Percentiles rank a stretch among this genome's conserved stretches.
Conservation (phyloP, 2,113 vertebrate species). For the Cercopithecus mona region DNA sequence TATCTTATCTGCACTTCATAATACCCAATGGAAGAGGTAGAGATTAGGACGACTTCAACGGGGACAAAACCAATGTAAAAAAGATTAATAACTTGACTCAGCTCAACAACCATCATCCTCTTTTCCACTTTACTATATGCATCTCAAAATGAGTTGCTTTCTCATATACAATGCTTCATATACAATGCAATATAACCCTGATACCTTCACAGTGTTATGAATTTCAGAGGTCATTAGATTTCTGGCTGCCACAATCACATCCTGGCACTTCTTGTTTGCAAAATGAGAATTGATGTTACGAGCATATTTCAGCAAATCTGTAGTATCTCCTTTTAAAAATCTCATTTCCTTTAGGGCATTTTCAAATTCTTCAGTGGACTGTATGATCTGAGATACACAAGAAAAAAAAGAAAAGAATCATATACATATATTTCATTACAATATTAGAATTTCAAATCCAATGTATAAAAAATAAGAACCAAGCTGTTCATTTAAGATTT, state of each 20-base stretch:
- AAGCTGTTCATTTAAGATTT: not conserved
- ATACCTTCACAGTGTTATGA: conserved; percentile 96
- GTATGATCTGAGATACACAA: conserved; percentile 89
- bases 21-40: not conserved
- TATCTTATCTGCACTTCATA: not conserved
- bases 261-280: conserved; percentile 97
- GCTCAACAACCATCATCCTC: not conserved
- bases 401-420: not conserved
- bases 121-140: not conserved
- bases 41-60: not conserved
- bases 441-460: conserved; percentile 46
- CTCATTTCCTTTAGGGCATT: conserved; percentile 90
- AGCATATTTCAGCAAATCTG: conserved; percentile 94
- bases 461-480: not conserved
- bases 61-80: not conserved
- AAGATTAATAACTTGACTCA: not conserved
- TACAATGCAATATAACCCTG: not conserved
- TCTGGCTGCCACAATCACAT: conserved; percentile 94
- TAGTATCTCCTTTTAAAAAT: conserved; percentile 89
- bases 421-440: not conserved
- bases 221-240: conserved; percentile 98
- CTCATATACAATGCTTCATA: not conserved
- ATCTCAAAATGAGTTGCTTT: not conserved
- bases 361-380: conserved; percentile 95
- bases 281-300: conserved; percentile 95